A percentile compares a stretch with the other conserved stretches of the same genome.
Conservation (phyloP, 2,888 invertebrate genomes). For the Epirrhoe tristata region DNA sequence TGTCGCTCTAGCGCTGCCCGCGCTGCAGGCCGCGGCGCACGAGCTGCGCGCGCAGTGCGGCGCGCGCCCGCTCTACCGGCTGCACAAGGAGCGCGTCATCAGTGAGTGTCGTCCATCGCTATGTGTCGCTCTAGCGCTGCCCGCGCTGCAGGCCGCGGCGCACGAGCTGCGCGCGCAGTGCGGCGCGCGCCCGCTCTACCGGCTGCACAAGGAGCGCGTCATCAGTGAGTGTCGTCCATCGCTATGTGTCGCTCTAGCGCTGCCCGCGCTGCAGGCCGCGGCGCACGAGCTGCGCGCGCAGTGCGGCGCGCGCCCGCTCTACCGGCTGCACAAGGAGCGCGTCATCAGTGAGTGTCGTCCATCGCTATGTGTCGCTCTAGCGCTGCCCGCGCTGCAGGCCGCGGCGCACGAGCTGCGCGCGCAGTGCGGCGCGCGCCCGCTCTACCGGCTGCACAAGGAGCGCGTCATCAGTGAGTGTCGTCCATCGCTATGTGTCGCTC, state of each 20-base stretch:
- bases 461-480: too few relatives aligned
- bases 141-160: conserved; percentile 56
- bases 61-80: conserved; percentile 90
- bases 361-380: too few relatives aligned
- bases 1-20: conserved; percentile 79
- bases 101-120: conserved; percentile 77
- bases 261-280: conserved; percentile 69
- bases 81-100: conserved; percentile 87
- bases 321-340: conserved; percentile 88
- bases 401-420: background rate
- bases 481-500: too few relatives aligned
- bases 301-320: conserved; percentile 88
- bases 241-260: conserved; percentile 57
- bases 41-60: conserved; percentile 41
- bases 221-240: conserved; percentile 82
- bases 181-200: conserved; percentile 89
- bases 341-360: conserved; percentile 84
- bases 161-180: conserved; percentile 42
- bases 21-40: conserved; percentile 30
- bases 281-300: conserved; percentile 27
- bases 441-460: too few relatives aligned
- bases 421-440: too few relatives aligned
- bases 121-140: conserved; percentile 71
- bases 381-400: background rate
- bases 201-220: conserved; percentile 87